Base-by-base conservation (phyloP, 2,797 vertebrate genomes). In the Aphelocoma californica region DNA sequence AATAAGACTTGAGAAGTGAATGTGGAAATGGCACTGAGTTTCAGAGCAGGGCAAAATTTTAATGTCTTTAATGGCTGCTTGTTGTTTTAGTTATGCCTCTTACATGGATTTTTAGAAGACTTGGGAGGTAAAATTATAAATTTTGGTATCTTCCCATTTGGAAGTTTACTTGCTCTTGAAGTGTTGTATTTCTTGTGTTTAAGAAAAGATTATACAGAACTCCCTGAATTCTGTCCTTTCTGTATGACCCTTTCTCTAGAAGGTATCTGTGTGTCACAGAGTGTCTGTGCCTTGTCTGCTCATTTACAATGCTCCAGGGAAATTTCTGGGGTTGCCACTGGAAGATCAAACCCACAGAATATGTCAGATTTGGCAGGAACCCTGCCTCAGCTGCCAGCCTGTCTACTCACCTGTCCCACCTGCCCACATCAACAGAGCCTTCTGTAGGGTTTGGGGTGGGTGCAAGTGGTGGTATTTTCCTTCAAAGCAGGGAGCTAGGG, bases 211-310 rank as follows among this genome's bases (percentile, higher is more conserved):
- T 26, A 26, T 54, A 78, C 21, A 47, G 45, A 61, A 54, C 36
- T 72, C 32, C 3, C 18, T 16, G 25, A 54, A 82, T 44, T 12
- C 6, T 69, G 25, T 79, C 88, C 15, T 6, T 65, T 87, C 54
- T 24, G 2, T 69, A 7, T 61, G 61, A 54, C 16, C 36, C 29
- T 64, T 51, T 62, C 31, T 77, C 56, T 40, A 78, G 48, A 56
- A 2, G 0, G 1, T 5, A 21, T 21, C 24, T 67, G 36, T 7
- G 9, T 24, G 23, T 19, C 44, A 16, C 28, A 19, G 0, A 50
- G 20, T 12, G 44, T 8, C 64, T 54, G 17, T 31, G 23, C n/a
- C 32, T 54, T 23, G 28, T 40, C 75, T 62, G 32, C 62, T 82
- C 65, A 19, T 42, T 69, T 24, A 25, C 24, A 14, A 36, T 36